Conservation (phyloP, 1,140 invertebrate genomes). For the Zaprionus ornatus region DNA sequence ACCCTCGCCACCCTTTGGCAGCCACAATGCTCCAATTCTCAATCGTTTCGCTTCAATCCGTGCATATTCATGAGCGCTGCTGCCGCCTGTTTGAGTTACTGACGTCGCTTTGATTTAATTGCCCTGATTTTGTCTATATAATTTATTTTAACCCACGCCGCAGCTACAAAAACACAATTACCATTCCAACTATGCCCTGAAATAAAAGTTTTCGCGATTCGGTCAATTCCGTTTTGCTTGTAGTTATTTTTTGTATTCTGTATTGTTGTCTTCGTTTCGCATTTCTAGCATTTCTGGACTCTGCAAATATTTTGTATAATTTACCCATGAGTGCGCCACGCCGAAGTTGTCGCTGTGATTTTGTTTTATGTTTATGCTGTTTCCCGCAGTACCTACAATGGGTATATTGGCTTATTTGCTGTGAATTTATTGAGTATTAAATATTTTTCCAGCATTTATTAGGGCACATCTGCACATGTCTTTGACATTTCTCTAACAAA, state of each 20-base stretch:
- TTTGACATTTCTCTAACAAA: neutral
- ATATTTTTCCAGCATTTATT: neutral
- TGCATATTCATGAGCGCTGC: slow-evolving; percentile 74
- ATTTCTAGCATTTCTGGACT: slow-evolving; percentile 33
- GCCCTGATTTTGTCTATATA: slow-evolving; percentile 73
- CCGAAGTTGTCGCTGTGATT: slow-evolving; percentile 32
- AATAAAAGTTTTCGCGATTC: slow-evolving; percentile 14
- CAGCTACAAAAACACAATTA: neutral
- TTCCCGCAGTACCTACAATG: neutral
- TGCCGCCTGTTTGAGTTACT: slow-evolving; percentile 70
- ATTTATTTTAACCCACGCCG: slow-evolving; percentile 65
- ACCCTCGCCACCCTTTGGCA: slow-evolving; percentile 9
- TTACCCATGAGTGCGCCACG: slow-evolving; percentile 37
- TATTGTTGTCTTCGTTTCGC: slow-evolving; percentile 7
- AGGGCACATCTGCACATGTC: neutral
- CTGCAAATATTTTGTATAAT: slow-evolving; percentile 40
- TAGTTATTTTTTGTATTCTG: neutral
- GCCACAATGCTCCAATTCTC: slow-evolving; percentile 44
- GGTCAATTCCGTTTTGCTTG: slow-evolving; percentile 3
- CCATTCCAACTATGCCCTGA: slow-evolving; percentile 16
- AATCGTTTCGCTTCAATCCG: slow-evolving; percentile 43
- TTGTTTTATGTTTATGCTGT: slow-evolving; percentile 19
- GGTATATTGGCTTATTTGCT: neutral
- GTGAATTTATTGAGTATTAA: neutral
- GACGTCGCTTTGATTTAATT: slow-evolving; percentile 79